Evolutionary conservation across 2,113 vertebrate genomes (phyloP).

Genomic region (Stictonetta naevosa): DNA sequence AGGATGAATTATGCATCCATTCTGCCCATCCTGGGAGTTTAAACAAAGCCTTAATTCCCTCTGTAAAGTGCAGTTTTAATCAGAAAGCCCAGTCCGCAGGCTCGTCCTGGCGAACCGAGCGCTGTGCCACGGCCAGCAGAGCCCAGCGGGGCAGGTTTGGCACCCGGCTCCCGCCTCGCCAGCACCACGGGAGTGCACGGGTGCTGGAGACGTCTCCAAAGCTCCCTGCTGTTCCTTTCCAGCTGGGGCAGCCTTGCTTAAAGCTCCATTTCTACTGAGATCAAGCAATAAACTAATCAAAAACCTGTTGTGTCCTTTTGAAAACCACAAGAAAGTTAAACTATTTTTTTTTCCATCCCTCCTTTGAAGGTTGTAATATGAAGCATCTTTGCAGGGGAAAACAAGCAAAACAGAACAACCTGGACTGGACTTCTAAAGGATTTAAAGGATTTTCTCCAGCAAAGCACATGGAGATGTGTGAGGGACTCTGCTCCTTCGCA

Average conservation of each 20-base stretch:
- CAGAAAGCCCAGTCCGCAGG: neutral
- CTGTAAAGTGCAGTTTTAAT: neutral
- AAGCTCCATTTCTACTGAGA: slow-evolving; percentile 6
- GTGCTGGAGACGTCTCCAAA: neutral
- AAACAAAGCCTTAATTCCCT: neutral
- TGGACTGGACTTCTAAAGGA: neutral
- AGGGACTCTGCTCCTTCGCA: neutral
- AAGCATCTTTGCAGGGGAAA: neutral
- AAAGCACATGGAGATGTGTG: rapidly evolving
- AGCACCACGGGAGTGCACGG: neutral
- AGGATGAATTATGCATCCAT: neutral
- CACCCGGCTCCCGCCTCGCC: neutral
- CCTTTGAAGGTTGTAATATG: neutral
- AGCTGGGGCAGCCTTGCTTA: slow-evolving; percentile 15
- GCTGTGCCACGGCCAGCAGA: too few relatives aligned
- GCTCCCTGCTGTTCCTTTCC: neutral
- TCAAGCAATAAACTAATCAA: neutral
- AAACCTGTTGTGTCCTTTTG: neutral
- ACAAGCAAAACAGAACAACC: neutral
- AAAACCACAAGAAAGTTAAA: neutral
- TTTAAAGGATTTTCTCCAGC: neutral
- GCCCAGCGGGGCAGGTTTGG: too few relatives aligned
- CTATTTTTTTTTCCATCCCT: neutral
- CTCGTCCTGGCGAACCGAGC: neutral
- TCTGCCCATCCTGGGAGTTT: neutral